phyloP scores from a whole-genome alignment of 1,140 invertebrate genomes.

The Brachionus sp. region DNA sequence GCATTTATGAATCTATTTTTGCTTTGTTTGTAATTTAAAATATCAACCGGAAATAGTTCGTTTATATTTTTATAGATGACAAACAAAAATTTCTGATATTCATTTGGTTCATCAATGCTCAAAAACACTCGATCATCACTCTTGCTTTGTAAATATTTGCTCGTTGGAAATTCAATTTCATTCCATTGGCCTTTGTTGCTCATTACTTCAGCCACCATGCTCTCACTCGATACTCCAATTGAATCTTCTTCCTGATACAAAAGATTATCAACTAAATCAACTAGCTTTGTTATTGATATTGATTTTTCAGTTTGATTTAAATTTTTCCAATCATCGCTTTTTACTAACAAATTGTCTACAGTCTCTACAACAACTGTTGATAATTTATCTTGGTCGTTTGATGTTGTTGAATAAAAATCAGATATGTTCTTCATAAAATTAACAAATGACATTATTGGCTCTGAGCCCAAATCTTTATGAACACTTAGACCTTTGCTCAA shows the following conservation, averaged over 20 bases:
- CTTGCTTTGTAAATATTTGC: neutral
- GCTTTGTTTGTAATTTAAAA: neutral
- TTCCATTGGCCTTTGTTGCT: neutral
- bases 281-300: slow-evolving; percentile 17
- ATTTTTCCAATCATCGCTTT: neutral
- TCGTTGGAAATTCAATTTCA: neutral
- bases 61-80: slow-evolving; percentile 10
- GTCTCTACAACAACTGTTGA: neutral
- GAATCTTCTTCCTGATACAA: neutral
- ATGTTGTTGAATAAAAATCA: neutral
- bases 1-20: slow-evolving; percentile 27
- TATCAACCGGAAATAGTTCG: neutral
- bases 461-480: neutral
- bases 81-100: slow-evolving; percentile 43
- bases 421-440: slow-evolving; percentile 13
- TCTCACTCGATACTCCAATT: neutral
- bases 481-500: neutral
- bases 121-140: neutral
- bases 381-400: neutral
- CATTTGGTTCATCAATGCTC: neutral
- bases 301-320: neutral
- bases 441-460: neutral
- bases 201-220: neutral
- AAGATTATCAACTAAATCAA: slow-evolving; percentile 28
- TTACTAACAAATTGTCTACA: neutral